Evolutionary conservation across 1,140 invertebrate genomes (phyloP).

Genomic region (Macrobrachium nipponense): DNA sequence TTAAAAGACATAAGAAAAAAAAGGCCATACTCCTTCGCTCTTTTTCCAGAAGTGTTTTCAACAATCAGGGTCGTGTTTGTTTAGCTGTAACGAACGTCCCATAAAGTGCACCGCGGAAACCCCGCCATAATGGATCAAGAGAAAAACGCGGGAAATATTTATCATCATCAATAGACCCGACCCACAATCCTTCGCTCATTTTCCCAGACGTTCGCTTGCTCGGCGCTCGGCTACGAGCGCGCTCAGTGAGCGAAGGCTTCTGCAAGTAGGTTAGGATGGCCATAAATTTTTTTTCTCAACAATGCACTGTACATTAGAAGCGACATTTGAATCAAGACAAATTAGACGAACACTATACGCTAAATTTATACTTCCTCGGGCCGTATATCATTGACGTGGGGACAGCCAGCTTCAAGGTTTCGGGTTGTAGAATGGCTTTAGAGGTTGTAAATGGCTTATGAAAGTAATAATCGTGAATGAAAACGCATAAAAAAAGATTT

Average conservation of each 20-base stretch:
- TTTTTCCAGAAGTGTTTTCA: not conserved
- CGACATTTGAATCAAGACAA: conserved; percentile 54
- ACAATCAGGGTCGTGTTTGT: not conserved
- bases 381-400: conserved; percentile 3
- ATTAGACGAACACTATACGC: conserved; percentile 41
- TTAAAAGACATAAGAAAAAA: not conserved
- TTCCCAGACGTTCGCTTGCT: not conserved
- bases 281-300: conserved; percentile 39
- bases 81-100: conserved; percentile 13
- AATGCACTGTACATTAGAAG: conserved; percentile 50
- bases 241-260: too few species aligned
- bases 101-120: conserved; percentile 8
- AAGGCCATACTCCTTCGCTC: not conserved
- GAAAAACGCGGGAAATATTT: conserved; percentile 16
- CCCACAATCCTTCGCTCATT: not conserved
- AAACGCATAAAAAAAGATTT: too few species aligned
- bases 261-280: not conserved
- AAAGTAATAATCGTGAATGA: too few species aligned
- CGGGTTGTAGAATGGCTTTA: not conserved
- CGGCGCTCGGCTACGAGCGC: too few species aligned
- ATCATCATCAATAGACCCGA: conserved; percentile 3
- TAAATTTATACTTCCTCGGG: conserved; percentile 33
- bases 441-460: too few species aligned
- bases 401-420: not conserved
- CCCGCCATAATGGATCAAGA: conserved; percentile 8